These are phyloP conservation scores for Drosophila putrida DNA, from an alignment of 2,888 invertebrate genomes.

Conservation along the genomic window DNA sequence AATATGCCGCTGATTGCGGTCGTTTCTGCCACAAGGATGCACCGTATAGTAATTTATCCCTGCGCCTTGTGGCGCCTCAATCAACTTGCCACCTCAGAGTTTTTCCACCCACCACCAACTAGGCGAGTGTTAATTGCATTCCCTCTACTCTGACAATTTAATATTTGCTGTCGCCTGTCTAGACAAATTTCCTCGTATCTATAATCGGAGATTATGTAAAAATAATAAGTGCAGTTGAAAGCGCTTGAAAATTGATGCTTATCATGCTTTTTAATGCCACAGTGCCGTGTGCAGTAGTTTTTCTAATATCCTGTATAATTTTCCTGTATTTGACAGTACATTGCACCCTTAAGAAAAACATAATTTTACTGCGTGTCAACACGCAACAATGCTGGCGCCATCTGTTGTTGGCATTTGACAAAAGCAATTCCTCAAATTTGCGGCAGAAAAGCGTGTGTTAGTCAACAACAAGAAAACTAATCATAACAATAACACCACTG, in stretches of 20 bases:
- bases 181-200: slow-evolving; percentile 63
- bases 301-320: slow-evolving; percentile 71
- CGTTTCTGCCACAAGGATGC: slow-evolving; percentile 15
- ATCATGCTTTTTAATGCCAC: slow-evolving; percentile 49
- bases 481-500: slow-evolving; percentile 42
- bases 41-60: slow-evolving; percentile 25
- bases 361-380: slow-evolving; percentile 48
- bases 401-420: slow-evolving; percentile 48
- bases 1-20: slow-evolving; percentile 62
- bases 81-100: slow-evolving; percentile 31
- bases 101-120: slow-evolving; percentile 6
- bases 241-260: slow-evolving; percentile 47
- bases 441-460: slow-evolving; percentile 45
- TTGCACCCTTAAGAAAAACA: not conserved
- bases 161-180: slow-evolving; percentile 46
- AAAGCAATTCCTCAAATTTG: slow-evolving; percentile 29
- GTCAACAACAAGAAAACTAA: slow-evolving; percentile 41
- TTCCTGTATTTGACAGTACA: slow-evolving; percentile 9
- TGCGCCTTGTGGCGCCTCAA: slow-evolving; percentile 36
- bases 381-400: slow-evolving; percentile 54
- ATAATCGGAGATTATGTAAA: slow-evolving; percentile 32
- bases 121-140: slow-evolving; percentile 50
- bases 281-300: slow-evolving; percentile 42
- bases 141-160: slow-evolving; percentile 17
- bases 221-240: slow-evolving; percentile 20